Evolutionary conservation across 1,140 invertebrate genomes (phyloP), one percentile per base, ranked within the genome.

Genomic region (Philotrypesis tridentata): DNA sequence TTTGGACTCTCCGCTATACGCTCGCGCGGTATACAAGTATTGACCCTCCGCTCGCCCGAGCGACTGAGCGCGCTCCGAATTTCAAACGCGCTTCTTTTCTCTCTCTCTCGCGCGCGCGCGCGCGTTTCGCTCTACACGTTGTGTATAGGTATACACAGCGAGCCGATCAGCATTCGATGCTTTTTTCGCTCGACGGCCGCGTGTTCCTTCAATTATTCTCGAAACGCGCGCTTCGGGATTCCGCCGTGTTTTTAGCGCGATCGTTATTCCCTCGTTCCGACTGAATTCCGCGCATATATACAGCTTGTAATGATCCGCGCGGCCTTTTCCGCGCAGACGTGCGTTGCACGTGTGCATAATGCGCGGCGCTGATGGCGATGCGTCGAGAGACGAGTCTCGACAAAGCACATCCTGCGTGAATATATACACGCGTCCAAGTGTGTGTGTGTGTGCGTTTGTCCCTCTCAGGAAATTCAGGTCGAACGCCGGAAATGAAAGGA

Each of bases 401-500:
- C 67, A 76, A 81, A 83, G 33, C 65, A 27, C 63, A 63, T 63
- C 71, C 68, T 70, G 48, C 55, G 68, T 63, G 72, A 79, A 85
- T 85, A 83, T 68, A 60, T 84, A n/a, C n/a, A n/a, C n/a, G n/a
- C n/a, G n/a, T n/a, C n/a, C n/a, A n/a, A n/a, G n/a, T n/a, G n/a
- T n/a, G n/a, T n/a, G n/a, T n/a, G 33, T 37, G 33, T 37, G 9
- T 37, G 9, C 33, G 33, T 37, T 9, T 3, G 33, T 3, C 73
- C 73, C 76, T 73, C 75, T 70, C 79, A 71, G 68, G 74, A 85
- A 81, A 83, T 83, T 81, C 77, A 75, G 71, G 67, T 72, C 74
- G 61, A 37, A 71, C n/a, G n/a, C 29, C 79, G 84, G 82, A 83
- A 85, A 85, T 85, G 79, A 85, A 83, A 84, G 48, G 3, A 74